Evolutionary conservation across 1,140 invertebrate species (phyloP), one percentile per base, ranked within the genome.

Genomic region (Orussus abietinus): DNA sequence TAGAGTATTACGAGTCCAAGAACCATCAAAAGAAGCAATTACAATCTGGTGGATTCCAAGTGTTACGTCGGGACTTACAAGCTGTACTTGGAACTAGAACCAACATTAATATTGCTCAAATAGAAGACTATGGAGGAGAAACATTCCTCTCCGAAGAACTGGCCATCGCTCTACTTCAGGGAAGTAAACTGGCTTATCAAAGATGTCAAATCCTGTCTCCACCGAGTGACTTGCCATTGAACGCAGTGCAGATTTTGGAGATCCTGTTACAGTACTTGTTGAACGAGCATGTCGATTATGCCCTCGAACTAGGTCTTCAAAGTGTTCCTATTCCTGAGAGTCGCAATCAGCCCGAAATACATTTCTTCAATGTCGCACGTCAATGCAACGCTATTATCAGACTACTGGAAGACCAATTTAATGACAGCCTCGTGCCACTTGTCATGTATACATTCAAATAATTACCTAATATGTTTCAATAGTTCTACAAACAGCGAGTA

Each of bases 371-470:
- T 65, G 84, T 95, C 10, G 86, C 95, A 4, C 85, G 90, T 49
- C 91, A 97, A 68, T 88, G 90, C n/a, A 97, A 96, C 66, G 88
- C 88, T 30, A 93, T 98, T 40, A 87, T 95, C n/a, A 89, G 95
- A 66, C 75, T 98, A 44, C 81, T 98, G 61, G 94, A 96, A 49
- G 96, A 96, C 66, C 88, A 95, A 53, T 97, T 96, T 65, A 84
- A 83, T 55, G 92, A 96, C 60, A 86, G 85, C 47, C 76, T 97
- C 3, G 74, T 96, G 26, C 93, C 94, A 17, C 81, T 96, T 51
- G 80, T 98, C 12, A 79, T 83, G 89, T 93, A 10, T 42, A 30
- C 33, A 14, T 21, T 34, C 10, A 36, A 20, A 37, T 25, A 21
- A n/a, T 20, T 38, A 31, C 11, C 11, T 19, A 31, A 38, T 29